Evolutionary conservation across 2,113 vertebrate genomes (phyloP).

Genomic region (Amphilophus citrinellus): DNA sequence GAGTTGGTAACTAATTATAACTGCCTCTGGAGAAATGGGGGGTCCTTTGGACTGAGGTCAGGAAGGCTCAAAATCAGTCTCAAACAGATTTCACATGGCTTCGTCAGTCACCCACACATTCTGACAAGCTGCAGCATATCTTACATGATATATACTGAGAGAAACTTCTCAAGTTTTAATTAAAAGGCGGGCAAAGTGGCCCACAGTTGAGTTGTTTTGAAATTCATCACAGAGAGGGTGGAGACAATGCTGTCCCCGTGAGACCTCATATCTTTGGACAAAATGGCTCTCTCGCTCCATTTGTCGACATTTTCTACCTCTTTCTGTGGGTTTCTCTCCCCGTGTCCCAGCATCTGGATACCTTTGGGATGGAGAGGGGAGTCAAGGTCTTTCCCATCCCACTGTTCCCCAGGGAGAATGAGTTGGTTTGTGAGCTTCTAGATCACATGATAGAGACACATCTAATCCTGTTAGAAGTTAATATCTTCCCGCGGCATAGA

Average conservation of each 20-base stretch:
- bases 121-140: slow-evolving; percentile 46
- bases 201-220: slow-evolving; percentile 51
- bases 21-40: slow-evolving; percentile 91
- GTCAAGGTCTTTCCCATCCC: slow-evolving; percentile 53
- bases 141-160: slow-evolving; percentile 37
- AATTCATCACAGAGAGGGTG: slow-evolving; percentile 41
- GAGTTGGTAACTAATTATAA: slow-evolving; percentile 97
- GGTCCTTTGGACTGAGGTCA: slow-evolving; percentile 89
- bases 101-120: slow-evolving; percentile 42
- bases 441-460: slow-evolving; percentile 77
- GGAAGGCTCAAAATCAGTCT: slow-evolving; percentile 60
- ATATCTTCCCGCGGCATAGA: slow-evolving; percentile 65
- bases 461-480: slow-evolving; percentile 78
- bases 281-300: slow-evolving; percentile 69
- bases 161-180: slow-evolving; percentile 63
- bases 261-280: slow-evolving; percentile 73
- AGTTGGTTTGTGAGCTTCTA: slow-evolving; percentile 72
- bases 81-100: slow-evolving; percentile 53
- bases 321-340: slow-evolving; percentile 47
- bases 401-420: slow-evolving; percentile 61
- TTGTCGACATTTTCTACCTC: slow-evolving; percentile 55
- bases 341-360: slow-evolving; percentile 66
- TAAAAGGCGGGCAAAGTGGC: slow-evolving; percentile 41
- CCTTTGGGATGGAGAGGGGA: slow-evolving; percentile 67
- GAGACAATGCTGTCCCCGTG: slow-evolving; percentile 47